Evolutionary conservation across 2,888 invertebrate species (phyloP).

Genomic region (Onchidella celtica): DNA sequence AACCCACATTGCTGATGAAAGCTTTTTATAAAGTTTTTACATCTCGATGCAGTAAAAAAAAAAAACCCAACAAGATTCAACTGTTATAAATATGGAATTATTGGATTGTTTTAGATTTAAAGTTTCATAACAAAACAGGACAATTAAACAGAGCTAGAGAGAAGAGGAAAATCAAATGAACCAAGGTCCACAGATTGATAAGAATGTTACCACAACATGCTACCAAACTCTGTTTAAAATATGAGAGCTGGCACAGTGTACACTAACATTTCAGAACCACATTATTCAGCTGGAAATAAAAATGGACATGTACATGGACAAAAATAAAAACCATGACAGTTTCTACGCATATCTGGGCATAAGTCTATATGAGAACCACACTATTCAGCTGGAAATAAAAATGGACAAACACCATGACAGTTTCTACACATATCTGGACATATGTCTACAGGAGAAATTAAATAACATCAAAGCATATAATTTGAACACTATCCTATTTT

Average conservation of each 20-base stretch:
- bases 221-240: background rate
- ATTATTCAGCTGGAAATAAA: no score
- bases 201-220: background rate
- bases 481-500: no score
- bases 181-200: background rate
- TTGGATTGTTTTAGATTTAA: background rate
- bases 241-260: background rate
- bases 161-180: background rate
- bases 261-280: no score
- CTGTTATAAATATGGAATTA: conserved; percentile 24
- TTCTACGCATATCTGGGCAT: no score
- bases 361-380: no score
- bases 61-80: background rate
- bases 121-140: conserved; percentile 1
- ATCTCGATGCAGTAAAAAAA: background rate
- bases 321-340: no score
- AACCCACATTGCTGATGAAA: background rate
- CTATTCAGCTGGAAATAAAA: no score
- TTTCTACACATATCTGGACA: no score
- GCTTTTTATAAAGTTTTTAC: background rate
- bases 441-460: no score
- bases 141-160: background rate
- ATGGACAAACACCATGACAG: no score
- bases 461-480: no score
- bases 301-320: no score